Conservation (phyloP, 2,888 invertebrate species). For the Tetanocera ferruginea region DNA sequence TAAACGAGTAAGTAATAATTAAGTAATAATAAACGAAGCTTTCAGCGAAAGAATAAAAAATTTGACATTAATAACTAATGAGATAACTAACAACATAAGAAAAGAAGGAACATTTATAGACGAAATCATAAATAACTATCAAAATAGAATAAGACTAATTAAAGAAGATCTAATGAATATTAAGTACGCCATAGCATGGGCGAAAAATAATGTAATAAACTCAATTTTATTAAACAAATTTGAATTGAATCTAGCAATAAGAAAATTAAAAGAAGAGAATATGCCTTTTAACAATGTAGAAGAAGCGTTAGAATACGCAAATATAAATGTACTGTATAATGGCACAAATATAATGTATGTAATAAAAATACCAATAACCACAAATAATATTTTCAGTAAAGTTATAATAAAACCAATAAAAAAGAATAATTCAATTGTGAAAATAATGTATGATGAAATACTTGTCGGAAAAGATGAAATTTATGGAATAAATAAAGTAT, state of each 20-base stretch:
- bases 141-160: constrained; percentile 33
- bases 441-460: neutral
- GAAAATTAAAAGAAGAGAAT: neutral
- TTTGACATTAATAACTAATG: too few species aligned
- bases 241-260: constrained; percentile 35
- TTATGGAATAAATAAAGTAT: too few species aligned
- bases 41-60: constrained; percentile 17
- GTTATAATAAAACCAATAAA: too few species aligned
- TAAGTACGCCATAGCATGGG: constrained; percentile 37
- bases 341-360: constrained; percentile 30
- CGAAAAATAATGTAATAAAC: constrained; percentile 31
- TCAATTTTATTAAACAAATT: constrained; percentile 30
- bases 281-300: constrained; percentile 22
- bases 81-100: neutral
- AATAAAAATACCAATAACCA: constrained; percentile 38
- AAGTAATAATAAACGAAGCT: constrained; percentile 14
- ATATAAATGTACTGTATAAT: constrained; percentile 29
- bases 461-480: too few species aligned
- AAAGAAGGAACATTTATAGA: constrained; percentile 3
- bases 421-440: too few species aligned
- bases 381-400: neutral
- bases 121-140: constrained; percentile 15
- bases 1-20: constrained; percentile 19
- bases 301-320: constrained; percentile 36
- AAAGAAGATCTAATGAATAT: constrained; percentile 26